phyloP scores from a whole-genome alignment of 2,797 vertebrate genomes.

The Tapirus indicus region DNA sequence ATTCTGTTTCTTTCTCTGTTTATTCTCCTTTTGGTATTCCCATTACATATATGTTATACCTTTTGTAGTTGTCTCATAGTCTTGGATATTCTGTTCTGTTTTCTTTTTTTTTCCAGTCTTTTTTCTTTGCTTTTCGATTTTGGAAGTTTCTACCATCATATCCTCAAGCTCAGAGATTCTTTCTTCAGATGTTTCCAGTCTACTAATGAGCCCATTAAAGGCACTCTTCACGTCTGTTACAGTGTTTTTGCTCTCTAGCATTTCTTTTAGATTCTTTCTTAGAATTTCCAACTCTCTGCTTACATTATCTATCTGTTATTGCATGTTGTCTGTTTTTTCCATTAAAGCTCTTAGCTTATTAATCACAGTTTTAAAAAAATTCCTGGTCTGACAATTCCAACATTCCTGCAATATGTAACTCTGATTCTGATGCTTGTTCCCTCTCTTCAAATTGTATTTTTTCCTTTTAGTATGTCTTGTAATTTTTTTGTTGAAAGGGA shows the following conservation, averaged over 20 bases:
- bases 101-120: background rate
- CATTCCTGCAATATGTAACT: background rate
- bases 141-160: background rate
- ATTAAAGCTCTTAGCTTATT: background rate
- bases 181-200: background rate
- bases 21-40: background rate
- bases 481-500: background rate
- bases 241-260: background rate
- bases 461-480: background rate
- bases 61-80: background rate
- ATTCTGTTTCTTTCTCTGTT: background rate
- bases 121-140: constrained; percentile 11
- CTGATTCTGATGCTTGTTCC: background rate
- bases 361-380: background rate
- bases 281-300: background rate
- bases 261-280: constrained; percentile 5
- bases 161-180: background rate
- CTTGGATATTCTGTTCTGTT: background rate
- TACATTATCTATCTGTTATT: background rate
- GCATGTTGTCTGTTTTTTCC: background rate
- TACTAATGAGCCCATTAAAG: background rate
- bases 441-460: background rate
- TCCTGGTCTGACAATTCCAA: background rate
- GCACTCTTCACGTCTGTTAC: background rate
- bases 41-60: background rate